Percentiles rank a stretch among this genome's conserved stretches.
phyloP scores from a whole-genome alignment of 2,113 vertebrate genomes.

The Sorex araneus region DNA sequence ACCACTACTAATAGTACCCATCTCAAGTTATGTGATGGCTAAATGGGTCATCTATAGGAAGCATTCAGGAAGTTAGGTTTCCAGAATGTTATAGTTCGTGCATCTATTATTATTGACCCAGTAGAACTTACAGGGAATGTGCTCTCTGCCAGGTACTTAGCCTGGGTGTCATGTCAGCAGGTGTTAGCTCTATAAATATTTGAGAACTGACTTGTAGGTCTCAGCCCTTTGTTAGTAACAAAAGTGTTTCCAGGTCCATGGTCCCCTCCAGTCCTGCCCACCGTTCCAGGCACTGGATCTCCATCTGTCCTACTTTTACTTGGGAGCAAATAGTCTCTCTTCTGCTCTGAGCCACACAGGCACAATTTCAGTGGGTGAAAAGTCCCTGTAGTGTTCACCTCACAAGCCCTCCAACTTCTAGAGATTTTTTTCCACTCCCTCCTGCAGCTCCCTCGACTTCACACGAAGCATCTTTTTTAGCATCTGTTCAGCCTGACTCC shows the following conservation, averaged over 20 bases:
- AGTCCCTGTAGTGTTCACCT: conserved; percentile 55
- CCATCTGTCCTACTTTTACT: not conserved
- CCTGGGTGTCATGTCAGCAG: not conserved
- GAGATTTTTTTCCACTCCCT: conserved; percentile 65
- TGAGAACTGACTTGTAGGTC: not conserved
- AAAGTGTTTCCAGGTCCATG: not conserved
- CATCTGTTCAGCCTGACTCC: conserved; percentile 83
- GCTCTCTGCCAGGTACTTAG: not conserved
- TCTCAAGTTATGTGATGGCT: not conserved
- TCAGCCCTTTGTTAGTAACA: not conserved
- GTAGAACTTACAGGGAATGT: not conserved
- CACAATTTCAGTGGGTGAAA: not conserved
- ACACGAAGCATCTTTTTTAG: conserved; percentile 68
- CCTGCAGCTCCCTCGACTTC: conserved; percentile 73
- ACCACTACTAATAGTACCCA: not conserved
- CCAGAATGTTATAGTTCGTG: not conserved
- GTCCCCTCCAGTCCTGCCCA: not conserved
- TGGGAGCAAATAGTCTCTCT: not conserved
- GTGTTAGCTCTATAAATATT: not conserved
- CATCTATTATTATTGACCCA: not conserved
- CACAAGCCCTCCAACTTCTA: conserved; percentile 76
- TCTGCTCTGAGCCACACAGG: not conserved
- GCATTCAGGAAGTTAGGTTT: not conserved
- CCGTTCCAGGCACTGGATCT: not conserved
- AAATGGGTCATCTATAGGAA: not conserved